Evolutionary conservation across 2,888 invertebrate genomes (phyloP).

Genomic region (Drosophila prostipennis): DNA sequence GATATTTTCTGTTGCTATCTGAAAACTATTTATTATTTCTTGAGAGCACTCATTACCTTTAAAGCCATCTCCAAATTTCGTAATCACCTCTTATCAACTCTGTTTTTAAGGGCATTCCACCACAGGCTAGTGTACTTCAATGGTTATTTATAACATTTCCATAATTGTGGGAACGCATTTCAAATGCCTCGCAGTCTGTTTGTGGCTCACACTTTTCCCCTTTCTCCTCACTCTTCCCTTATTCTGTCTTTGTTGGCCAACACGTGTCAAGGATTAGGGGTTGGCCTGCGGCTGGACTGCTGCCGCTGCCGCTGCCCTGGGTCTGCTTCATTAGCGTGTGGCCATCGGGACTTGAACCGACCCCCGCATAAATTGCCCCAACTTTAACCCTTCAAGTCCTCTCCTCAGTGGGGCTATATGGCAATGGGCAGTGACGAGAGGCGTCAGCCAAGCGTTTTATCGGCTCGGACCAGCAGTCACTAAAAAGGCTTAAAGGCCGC

Average conservation of each 20-base stretch:
- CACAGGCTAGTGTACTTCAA: not conserved
- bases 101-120: conserved; percentile 19
- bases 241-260: conserved; percentile 33
- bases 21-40: no score
- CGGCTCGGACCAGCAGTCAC: conserved; percentile 47
- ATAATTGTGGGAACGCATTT: conserved; percentile 56
- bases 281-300: conserved; percentile 37
- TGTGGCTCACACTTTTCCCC: conserved; percentile 3
- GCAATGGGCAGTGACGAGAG: not conserved
- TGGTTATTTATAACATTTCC: conserved; percentile 45
- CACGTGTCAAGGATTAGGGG: conserved; percentile 64
- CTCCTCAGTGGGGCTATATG: not conserved
- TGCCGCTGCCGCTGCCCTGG: conserved; percentile 1
- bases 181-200: conserved; percentile 48
- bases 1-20: not conserved
- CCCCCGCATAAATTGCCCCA: conserved; percentile 39
- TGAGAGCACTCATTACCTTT: not conserved
- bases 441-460: conserved; percentile 53
- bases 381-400: conserved; percentile 31
- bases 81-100: no score
- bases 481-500: conserved; percentile 52
- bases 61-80: not conserved
- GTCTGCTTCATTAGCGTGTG: conserved; percentile 44
- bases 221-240: not conserved
- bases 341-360: conserved; percentile 23